phyloP scores from a whole-genome alignment of 2,113 vertebrate species.

The Neoarius graeffei region DNA sequence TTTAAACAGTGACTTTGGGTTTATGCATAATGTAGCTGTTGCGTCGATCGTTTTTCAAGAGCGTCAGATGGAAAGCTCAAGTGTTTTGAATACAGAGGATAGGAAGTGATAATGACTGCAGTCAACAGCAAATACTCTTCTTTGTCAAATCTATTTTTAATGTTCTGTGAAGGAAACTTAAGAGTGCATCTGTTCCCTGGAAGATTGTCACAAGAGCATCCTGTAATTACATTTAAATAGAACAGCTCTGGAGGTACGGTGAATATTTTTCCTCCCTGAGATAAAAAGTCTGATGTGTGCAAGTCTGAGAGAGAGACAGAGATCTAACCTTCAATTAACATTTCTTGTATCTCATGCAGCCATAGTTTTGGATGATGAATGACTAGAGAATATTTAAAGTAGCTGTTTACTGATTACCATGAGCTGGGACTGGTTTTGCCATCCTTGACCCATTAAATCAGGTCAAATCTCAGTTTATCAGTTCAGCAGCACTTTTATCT shows the following conservation, averaged over 20 bases:
- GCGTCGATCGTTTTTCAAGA: conserved; percentile 59
- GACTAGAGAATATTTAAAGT: not conserved
- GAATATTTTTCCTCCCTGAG: conserved; percentile 4
- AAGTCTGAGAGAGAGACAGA: no score
- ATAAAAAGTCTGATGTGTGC: not conserved
- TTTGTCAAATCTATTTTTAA: conserved; percentile 49
- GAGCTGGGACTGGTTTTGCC: not conserved
- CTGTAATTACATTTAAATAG: conserved; percentile 66
- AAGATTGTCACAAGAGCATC: conserved; percentile 30
- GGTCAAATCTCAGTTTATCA: not conserved
- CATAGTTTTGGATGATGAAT: conserved; percentile 2
- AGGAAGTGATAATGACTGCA: conserved; percentile 64
- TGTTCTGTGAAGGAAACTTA: not conserved
- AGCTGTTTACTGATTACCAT: not conserved
- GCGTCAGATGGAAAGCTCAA: conserved; percentile 59
- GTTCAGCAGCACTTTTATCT: not conserved
- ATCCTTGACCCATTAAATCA: not conserved
- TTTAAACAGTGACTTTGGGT: conserved; percentile 28
- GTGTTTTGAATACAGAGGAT: conserved; percentile 51
- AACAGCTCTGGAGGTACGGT: conserved; percentile 42
- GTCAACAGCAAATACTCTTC: conserved; percentile 58
- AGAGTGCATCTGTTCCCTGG: conserved; percentile 19
- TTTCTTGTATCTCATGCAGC: not conserved
- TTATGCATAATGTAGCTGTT: not conserved
- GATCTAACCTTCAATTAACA: conserved; percentile 20